Conservation (phyloP, 1,140 invertebrate species). For the Asbolus verrucosus region DNA sequence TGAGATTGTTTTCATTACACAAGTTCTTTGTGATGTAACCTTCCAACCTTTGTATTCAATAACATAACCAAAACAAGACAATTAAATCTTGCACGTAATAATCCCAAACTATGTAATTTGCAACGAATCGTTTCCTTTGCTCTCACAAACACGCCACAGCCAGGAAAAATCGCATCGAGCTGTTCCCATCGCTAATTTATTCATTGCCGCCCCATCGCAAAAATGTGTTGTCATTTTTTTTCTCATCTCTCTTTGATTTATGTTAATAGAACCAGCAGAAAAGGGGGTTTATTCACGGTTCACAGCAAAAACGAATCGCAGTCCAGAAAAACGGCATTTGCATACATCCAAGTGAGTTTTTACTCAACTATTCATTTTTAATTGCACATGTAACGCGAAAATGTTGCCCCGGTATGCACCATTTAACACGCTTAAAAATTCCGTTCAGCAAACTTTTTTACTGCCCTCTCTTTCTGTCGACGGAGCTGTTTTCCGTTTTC, state of each 20-base stretch:
- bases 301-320: background rate
- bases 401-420: conserved; percentile 6
- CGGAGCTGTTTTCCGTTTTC: too few species aligned
- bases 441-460: conserved; percentile 2
- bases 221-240: conserved; percentile 6
- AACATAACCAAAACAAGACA: conserved; percentile 7
- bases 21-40: conserved; percentile 14
- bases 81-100: conserved; percentile 7
- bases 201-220: conserved; percentile 7
- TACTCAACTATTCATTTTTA: conserved; percentile 21
- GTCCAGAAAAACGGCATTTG: conserved; percentile 17
- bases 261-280: background rate
- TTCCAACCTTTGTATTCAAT: background rate
- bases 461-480: too few species aligned
- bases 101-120: background rate
- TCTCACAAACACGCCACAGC: too few species aligned
- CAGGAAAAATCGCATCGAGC: too few species aligned
- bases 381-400: conserved; percentile 14
- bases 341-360: conserved; percentile 4
- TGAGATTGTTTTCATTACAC: too few species aligned
- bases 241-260: background rate
- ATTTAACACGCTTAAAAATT: conserved; percentile 31
- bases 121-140: background rate
- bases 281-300: background rate
- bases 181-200: background rate